Evolutionary conservation across 2,797 vertebrate genomes (phyloP).

Genomic region (Odontamblyopus rebecca): DNA sequence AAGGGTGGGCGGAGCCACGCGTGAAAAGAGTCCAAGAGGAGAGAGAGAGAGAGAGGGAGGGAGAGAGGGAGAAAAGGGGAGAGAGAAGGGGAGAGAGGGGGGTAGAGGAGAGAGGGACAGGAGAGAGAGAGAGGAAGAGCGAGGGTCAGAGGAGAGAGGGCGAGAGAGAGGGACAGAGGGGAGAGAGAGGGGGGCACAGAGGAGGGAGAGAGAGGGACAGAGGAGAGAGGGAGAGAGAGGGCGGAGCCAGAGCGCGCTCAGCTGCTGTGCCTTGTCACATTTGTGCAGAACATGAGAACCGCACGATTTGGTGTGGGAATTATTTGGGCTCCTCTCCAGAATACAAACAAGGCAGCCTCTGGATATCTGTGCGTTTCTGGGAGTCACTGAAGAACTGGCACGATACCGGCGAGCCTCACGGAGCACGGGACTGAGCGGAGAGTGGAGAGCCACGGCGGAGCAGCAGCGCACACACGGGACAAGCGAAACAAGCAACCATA

Average conservation of each 20-base stretch:
- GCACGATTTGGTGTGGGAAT: slow-evolving; percentile 59
- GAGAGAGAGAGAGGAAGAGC: too few relatives aligned
- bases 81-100: not conserved
- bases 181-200: not conserved
- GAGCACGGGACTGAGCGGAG: slow-evolving; percentile 39
- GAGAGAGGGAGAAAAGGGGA: not conserved
- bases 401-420: slow-evolving; percentile 31
- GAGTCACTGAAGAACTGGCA: slow-evolving; percentile 32
- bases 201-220: slow-evolving; percentile 10
- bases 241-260: slow-evolving; percentile 66
- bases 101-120: too few relatives aligned
- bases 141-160: too few relatives aligned
- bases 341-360: slow-evolving; percentile 47
- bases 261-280: slow-evolving; percentile 79
- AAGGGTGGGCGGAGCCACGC: slow-evolving; percentile 66
- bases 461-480: slow-evolving; percentile 61
- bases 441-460: slow-evolving; percentile 41
- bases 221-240: slow-evolving; percentile 9
- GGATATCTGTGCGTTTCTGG: slow-evolving; percentile 21
- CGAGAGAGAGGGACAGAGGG: too few relatives aligned
- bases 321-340: slow-evolving; percentile 36
- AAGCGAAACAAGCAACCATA: slow-evolving; percentile 49
- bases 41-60: not conserved
- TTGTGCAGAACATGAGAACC: slow-evolving; percentile 67
- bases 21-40: slow-evolving; percentile 49